These are phyloP conservation scores for Salvelinus namaycush DNA, from an alignment of 2,113 vertebrate species.

Conservation along the genomic window DNA sequence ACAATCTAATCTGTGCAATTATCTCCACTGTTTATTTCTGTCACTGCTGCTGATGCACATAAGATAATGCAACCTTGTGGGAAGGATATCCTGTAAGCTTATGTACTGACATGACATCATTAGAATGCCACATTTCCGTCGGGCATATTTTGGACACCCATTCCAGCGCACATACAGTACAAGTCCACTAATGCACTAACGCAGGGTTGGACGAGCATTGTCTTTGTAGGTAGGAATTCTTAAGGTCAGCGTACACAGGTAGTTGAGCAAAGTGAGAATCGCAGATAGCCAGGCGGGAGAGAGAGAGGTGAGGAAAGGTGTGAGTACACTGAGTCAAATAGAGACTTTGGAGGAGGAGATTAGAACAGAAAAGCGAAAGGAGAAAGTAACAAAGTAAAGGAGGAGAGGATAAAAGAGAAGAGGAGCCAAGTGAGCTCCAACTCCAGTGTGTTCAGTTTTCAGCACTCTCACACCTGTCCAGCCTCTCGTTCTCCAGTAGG, in stretches of 20 bases:
- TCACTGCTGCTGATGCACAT: too few species aligned
- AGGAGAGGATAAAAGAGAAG: too few species aligned
- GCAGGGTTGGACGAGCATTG: not conserved
- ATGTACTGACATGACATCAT: too few species aligned
- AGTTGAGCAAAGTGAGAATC: not conserved
- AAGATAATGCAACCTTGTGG: too few species aligned
- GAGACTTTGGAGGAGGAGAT: not conserved
- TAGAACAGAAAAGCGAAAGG: not conserved
- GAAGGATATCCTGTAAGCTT: too few species aligned
- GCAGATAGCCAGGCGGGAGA: not conserved
- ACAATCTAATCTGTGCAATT: too few species aligned
- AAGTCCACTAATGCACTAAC: too few species aligned
- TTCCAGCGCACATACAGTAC: too few species aligned
- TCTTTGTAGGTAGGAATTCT: not conserved
- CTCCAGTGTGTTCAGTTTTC: constrained; percentile 12
- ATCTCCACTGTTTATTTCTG: too few species aligned
- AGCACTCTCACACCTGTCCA: constrained; percentile 87
- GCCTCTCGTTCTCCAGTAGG: constrained; percentile 92
- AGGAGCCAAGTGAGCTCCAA: not conserved
- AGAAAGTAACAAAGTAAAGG: constrained; percentile 8
- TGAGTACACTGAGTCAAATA: not conserved
- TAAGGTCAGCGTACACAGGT: constrained; percentile 1
- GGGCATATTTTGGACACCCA: too few species aligned
- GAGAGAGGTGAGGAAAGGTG: constrained; percentile 1
- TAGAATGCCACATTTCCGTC: too few species aligned